Conservation (phyloP, 2,113 vertebrate species). For the Cebus imitator region DNA sequence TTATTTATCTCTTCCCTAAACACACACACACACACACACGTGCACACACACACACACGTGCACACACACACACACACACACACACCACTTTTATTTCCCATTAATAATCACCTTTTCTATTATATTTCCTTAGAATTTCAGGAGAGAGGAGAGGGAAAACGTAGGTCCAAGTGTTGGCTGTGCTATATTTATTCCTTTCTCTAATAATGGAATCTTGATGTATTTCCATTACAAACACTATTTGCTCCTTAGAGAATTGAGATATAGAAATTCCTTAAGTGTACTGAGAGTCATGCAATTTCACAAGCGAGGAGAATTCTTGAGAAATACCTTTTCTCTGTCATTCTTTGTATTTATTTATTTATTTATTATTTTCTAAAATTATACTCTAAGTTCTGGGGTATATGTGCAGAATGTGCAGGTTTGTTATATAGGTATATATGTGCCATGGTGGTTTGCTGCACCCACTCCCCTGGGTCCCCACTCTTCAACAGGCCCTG, state of each 20-base stretch:
- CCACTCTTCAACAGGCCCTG: too few species aligned
- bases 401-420: too few species aligned
- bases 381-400: too few species aligned
- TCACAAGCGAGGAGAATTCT: conserved; percentile 57
- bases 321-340: conserved; percentile 65
- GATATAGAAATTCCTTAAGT: conserved; percentile 65
- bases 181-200: neutral
- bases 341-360: neutral
- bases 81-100: too few species aligned
- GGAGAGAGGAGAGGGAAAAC: conserved; percentile 18
- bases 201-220: conserved; percentile 66
- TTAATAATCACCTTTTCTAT: conserved; percentile 21
- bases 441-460: too few species aligned
- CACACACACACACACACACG: neutral
- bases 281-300: conserved; percentile 66
- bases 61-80: neutral
- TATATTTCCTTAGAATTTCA: conserved; percentile 36
- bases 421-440: too few species aligned
- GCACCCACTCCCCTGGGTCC: too few species aligned
- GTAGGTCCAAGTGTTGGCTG: neutral
- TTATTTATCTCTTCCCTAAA: neutral
- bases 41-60: neutral
- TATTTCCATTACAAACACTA: conserved; percentile 52
- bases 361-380: too few species aligned
- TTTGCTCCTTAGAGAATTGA: conserved; percentile 64